Evolutionary conservation across 2,113 vertebrate genomes (phyloP).

Genomic region (Bos javanicus): DNA sequence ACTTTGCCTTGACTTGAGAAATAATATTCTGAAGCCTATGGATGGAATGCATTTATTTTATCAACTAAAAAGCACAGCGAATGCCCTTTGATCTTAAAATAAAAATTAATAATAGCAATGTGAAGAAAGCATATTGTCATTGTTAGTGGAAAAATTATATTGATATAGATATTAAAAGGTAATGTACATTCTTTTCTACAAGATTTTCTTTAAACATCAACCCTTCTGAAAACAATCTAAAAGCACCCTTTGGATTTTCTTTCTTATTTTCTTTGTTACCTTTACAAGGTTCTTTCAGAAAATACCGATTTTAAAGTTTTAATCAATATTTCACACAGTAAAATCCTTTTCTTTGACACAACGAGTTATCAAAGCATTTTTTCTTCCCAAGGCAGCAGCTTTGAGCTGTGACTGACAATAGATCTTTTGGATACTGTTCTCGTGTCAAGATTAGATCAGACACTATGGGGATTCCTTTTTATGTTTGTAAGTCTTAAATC

Average conservation of each 20-base stretch:
- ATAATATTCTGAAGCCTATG: neutral
- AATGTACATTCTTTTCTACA: neutral
- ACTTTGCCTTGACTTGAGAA: neutral
- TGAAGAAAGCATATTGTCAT: neutral
- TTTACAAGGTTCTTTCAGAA: constrained; percentile 18
- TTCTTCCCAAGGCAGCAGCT: constrained; percentile 16
- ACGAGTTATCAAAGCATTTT: constrained; percentile 51
- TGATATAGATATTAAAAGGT: constrained; percentile 14
- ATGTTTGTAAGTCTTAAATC: constrained; percentile 27
- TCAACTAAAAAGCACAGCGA: neutral
- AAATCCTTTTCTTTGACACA: constrained; percentile 57
- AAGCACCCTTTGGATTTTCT: neutral
- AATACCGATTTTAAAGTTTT: constrained; percentile 54
- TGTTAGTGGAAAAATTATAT: neutral
- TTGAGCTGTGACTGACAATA: constrained; percentile 32
- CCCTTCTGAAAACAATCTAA: constrained; percentile 35
- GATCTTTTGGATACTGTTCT: neutral
- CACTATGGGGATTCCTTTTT: constrained; percentile 3
- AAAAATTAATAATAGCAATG: neutral
- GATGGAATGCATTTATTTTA: neutral
- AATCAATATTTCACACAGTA: constrained; percentile 62
- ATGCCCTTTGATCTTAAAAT: neutral
- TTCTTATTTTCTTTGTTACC: constrained; percentile 22
- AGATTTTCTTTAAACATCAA: constrained; percentile 23
- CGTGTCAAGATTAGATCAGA: constrained; percentile 11